These are phyloP conservation scores for Denticeps clupeoides DNA, from an alignment of 2,797 vertebrate genomes.

Conservation along the genomic window DNA sequence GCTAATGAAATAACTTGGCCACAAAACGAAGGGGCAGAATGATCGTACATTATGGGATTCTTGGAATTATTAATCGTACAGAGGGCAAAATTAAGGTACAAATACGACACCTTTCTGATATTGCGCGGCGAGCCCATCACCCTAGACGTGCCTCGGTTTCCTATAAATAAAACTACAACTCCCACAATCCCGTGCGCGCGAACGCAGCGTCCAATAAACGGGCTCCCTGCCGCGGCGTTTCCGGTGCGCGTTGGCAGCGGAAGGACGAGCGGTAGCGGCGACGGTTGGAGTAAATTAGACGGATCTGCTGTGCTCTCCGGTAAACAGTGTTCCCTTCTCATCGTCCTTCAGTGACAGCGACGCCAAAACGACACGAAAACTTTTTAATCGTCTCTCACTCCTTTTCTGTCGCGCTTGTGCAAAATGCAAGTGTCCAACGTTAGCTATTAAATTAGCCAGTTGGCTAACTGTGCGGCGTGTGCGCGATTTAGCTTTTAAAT, in stretches of 20 bases:
- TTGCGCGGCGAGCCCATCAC: too few relatives aligned
- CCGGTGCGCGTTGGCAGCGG: constrained; percentile 30
- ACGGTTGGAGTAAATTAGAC: constrained; percentile 20
- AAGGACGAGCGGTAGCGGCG: constrained; percentile 11
- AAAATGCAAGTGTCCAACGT: background rate
- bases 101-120: too few relatives aligned
- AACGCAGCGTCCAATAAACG: constrained; percentile 22
- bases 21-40: too few relatives aligned
- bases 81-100: too few relatives aligned
- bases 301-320: constrained; percentile 14
- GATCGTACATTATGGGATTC: too few relatives aligned
- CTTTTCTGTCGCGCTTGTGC: background rate
- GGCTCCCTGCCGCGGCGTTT: constrained; percentile 17
- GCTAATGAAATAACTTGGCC: too few relatives aligned
- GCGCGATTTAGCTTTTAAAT: too few relatives aligned
- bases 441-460: constrained; percentile 1
- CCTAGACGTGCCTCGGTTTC: too few relatives aligned
- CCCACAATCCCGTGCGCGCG: background rate
- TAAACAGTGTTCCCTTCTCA: constrained; percentile 8
- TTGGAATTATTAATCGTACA: too few relatives aligned
- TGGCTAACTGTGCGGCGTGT: constrained; percentile 2
- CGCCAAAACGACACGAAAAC: background rate
- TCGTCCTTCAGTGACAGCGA: background rate
- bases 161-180: constrained; percentile 11
- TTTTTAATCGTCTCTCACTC: background rate